These are phyloP conservation scores for Cephalopholis sonnerati DNA, from an alignment of 2,113 vertebrate genomes.

Conservation along the genomic window DNA sequence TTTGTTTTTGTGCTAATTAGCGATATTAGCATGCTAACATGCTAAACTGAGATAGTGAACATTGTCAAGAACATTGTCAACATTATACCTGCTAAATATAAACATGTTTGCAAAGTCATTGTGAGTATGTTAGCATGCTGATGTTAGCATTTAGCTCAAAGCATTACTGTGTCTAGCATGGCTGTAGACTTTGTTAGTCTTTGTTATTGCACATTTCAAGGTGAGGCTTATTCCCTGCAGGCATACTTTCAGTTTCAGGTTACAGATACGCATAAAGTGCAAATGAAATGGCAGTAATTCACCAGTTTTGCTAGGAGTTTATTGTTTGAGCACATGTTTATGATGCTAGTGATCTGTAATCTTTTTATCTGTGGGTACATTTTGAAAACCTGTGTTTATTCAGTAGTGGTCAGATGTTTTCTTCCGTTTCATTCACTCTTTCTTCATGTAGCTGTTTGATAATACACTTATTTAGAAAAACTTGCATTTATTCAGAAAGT, in stretches of 20 bases:
- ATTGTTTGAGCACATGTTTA: conserved; percentile 31
- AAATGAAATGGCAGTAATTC: conserved; percentile 1
- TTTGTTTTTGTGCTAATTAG: no score
- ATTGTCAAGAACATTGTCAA: no score
- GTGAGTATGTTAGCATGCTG: no score
- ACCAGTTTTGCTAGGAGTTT: not conserved
- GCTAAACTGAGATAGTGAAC: no score
- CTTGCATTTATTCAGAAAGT: not conserved
- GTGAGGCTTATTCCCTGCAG: conserved; percentile 36
- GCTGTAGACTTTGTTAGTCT: not conserved
- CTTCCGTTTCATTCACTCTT: not conserved
- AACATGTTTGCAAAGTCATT: no score
- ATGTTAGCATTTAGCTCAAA: no score
- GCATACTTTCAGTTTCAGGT: conserved; percentile 30
- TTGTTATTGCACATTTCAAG: conserved; percentile 10
- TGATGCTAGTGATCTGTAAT: not conserved
- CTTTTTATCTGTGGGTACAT: conserved; percentile 6
- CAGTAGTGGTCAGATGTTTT: conserved; percentile 1
- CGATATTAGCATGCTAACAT: no score
- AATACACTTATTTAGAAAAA: no score
- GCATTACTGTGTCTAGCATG: not conserved
- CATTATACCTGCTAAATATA: no score
- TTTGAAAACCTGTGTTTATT: no score
- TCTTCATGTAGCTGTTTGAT: not conserved
- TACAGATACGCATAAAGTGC: conserved; percentile 15